phyloP scores from a whole-genome alignment of 2,888 invertebrate genomes.

The Agrilus cyanescens region DNA sequence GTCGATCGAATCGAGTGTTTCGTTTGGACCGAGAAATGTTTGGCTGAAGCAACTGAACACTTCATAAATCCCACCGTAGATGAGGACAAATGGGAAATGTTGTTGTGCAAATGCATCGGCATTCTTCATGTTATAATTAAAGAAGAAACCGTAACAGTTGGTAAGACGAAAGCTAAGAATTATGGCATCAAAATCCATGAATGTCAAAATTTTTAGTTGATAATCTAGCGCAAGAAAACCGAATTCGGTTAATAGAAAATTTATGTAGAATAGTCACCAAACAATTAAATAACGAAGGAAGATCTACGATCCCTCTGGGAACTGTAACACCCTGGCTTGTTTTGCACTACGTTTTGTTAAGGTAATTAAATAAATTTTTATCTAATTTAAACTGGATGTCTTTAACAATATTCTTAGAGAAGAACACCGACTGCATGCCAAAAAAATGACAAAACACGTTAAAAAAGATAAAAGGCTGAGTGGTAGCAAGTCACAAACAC shows the following conservation, averaged over 20 bases:
- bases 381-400: not conserved
- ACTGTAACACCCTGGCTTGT: conserved; percentile 73
- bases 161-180: conserved; percentile 27
- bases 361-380: conserved; percentile 28
- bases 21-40: conserved; percentile 64
- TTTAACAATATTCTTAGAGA: conserved; percentile 35
- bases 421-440: conserved; percentile 54
- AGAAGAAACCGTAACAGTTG: conserved; percentile 40
- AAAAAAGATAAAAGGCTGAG: conserved; percentile 22
- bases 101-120: conserved; percentile 34
- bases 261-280: conserved; percentile 64
- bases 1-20: conserved; percentile 45
- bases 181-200: conserved; percentile 1
- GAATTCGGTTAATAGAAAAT: conserved; percentile 59
- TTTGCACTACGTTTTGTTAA: conserved; percentile 64
- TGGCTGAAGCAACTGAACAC: conserved; percentile 56
- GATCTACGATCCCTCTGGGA: conserved; percentile 53
- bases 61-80: conserved; percentile 36
- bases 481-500: conserved; percentile 11
- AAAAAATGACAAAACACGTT: conserved; percentile 29
- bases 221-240: conserved; percentile 44
- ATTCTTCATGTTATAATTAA: conserved; percentile 41
- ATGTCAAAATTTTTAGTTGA: conserved; percentile 22
- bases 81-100: conserved; percentile 32
- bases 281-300: conserved; percentile 61